Percentiles rank a stretch among this genome's conserved stretches.
Evolutionary conservation across 2,797 vertebrate genomes (phyloP).

Genomic region (Falco berigora): DNA sequence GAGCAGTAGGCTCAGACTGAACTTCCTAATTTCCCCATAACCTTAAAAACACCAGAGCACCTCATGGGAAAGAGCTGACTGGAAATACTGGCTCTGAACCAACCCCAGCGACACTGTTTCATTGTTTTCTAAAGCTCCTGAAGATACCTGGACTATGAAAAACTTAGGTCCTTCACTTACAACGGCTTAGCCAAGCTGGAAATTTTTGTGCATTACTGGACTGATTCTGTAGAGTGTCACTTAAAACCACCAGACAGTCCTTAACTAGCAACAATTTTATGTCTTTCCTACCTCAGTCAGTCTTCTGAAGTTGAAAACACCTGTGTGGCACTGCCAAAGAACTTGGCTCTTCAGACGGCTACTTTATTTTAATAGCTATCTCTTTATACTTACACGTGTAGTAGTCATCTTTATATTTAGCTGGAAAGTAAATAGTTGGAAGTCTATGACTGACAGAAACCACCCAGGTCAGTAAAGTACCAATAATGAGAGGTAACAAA

Average conservation of each 20-base stretch:
- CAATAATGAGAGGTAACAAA: neutral
- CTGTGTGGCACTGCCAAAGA: neutral
- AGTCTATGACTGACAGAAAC: neutral
- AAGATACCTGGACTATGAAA: neutral
- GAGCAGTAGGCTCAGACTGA: neutral
- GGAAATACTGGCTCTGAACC: neutral
- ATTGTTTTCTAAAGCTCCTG: neutral
- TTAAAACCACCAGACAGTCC: neutral
- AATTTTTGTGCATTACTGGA: neutral
- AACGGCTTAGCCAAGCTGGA: neutral
- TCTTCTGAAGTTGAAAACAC: neutral
- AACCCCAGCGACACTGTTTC: neutral
- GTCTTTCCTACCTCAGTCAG: neutral
- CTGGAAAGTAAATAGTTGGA: neutral
- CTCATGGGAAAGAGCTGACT: neutral
- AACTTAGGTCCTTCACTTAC: neutral
- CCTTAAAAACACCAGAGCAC: neutral
- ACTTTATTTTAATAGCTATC: neutral
- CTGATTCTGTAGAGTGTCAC: neutral
- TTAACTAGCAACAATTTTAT: neutral
- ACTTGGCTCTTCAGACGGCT: neutral
- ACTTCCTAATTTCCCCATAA: neutral
- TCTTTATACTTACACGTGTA: neutral
- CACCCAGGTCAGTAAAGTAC: neutral
- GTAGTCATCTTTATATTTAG: neutral